Percentiles rank a stretch among this genome's conserved stretches.
Evolutionary conservation across 2,113 vertebrate genomes (phyloP).

Genomic region (Callospermophilus lateralis): DNA sequence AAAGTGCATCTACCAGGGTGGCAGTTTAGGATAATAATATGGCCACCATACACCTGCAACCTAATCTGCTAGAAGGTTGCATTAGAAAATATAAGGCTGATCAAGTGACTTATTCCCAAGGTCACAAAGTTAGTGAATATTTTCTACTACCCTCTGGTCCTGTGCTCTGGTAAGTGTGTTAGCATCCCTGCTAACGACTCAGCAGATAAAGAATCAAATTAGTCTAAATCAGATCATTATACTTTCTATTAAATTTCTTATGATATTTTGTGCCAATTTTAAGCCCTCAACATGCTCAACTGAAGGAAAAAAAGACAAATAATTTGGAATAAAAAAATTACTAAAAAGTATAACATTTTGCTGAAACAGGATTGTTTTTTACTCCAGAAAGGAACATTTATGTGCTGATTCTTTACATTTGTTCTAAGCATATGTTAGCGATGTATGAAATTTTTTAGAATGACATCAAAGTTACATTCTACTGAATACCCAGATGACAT

Average conservation of each 20-base stretch:
- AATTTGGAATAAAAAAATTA: slow-evolving; percentile 5
- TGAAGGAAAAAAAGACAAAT: neutral
- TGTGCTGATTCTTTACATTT: neutral
- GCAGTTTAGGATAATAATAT: neutral
- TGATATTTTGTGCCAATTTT: neutral
- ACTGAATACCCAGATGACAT: neutral
- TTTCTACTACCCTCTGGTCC: neutral
- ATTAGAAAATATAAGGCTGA: slow-evolving; percentile 12
- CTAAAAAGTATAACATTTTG: neutral
- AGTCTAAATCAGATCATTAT: neutral
- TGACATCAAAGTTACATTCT: neutral
- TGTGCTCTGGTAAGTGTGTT: neutral
- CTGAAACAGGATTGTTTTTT: neutral
- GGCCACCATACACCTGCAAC: neutral
- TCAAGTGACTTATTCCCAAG: neutral
- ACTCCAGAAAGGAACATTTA: neutral
- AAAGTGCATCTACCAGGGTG: neutral
- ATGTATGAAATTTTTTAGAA: neutral
- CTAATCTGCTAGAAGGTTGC: neutral
- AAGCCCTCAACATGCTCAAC: neutral
- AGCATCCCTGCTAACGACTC: neutral
- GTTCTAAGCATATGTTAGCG: neutral
- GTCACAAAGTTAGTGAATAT: neutral
- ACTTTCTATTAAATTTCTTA: neutral
- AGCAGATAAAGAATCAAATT: neutral